Conservation (phyloP, 2,797 vertebrate genomes). For the Epinephelus coioides region DNA sequence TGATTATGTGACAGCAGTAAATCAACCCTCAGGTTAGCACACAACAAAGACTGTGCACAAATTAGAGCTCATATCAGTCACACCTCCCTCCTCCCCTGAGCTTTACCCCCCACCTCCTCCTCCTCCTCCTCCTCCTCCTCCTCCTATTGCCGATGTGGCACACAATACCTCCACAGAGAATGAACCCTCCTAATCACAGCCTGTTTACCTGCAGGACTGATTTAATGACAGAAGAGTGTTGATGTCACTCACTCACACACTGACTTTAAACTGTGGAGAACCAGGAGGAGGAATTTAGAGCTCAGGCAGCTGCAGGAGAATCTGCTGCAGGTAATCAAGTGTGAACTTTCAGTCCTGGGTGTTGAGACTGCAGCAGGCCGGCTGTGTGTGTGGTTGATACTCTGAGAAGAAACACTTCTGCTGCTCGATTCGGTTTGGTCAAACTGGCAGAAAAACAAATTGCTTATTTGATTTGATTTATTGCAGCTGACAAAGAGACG, state of each 20-base stretch:
- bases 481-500: neutral
- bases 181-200: constrained; percentile 31
- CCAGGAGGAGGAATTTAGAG: too few relatives aligned
- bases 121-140: constrained; percentile 12
- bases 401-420: neutral
- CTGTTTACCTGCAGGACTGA: constrained; percentile 46
- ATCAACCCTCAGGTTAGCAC: neutral
- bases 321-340: neutral
- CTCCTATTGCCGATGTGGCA: constrained; percentile 93
- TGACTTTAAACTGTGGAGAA: neutral
- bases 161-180: constrained; percentile 83
- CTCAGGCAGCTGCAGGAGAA: neutral
- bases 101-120: constrained; percentile 22
- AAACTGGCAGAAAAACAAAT: neutral
- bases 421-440: neutral
- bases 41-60: neutral
- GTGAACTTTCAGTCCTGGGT: neutral
- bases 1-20: neutral
- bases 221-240: constrained; percentile 38
- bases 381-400: too few relatives aligned
- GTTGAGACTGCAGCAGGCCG: neutral
- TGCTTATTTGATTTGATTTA: neutral
- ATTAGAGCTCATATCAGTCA: neutral
- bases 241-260: neutral
- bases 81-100: constrained; percentile 15